These are phyloP conservation scores for Lobophora halterata DNA, from an alignment of 2,888 invertebrate genomes.

Conservation along the genomic window DNA sequence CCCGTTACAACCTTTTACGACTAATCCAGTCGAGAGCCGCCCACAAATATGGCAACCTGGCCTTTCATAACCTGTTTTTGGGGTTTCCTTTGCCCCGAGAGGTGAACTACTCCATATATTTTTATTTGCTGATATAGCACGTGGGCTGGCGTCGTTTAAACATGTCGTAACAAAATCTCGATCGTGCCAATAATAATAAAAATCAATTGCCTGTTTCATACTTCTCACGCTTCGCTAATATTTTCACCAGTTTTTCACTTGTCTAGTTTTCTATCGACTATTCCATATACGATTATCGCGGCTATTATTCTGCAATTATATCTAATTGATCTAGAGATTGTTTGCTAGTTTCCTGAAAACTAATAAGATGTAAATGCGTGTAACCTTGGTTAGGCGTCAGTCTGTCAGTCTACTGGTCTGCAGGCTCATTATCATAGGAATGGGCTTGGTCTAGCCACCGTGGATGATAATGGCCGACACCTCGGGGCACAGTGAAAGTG, in stretches of 20 bases:
- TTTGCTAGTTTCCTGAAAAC: conserved; percentile 52
- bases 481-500: conserved; percentile 63
- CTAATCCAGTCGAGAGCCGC: conserved; percentile 73
- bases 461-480: conserved; percentile 59
- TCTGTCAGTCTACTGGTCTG: conserved; percentile 36
- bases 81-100: conserved; percentile 73
- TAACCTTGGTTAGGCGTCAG: conserved; percentile 47
- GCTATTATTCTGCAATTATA: conserved; percentile 10
- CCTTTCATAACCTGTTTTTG: conserved; percentile 79
- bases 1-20: conserved; percentile 78
- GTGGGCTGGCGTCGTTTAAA: conserved; percentile 32
- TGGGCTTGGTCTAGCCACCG: conserved; percentile 55
- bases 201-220: not conserved
- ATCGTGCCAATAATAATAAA: conserved; percentile 13
- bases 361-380: conserved; percentile 53
- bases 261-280: not conserved
- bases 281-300: not conserved
- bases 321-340: conserved; percentile 18
- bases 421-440: conserved; percentile 68
- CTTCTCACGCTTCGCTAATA: conserved; percentile 4
- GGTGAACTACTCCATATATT: conserved; percentile 43
- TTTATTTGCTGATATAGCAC: conserved; percentile 50
- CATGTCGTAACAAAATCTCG: conserved; percentile 10
- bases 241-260: conserved; percentile 1
- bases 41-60: conserved; percentile 76